A percentile compares a stretch with the other conserved stretches of the same genome.
These are phyloP conservation scores for Etheostoma nigrum DNA, from an alignment of 2,797 vertebrate species.

Conservation along the genomic window DNA sequence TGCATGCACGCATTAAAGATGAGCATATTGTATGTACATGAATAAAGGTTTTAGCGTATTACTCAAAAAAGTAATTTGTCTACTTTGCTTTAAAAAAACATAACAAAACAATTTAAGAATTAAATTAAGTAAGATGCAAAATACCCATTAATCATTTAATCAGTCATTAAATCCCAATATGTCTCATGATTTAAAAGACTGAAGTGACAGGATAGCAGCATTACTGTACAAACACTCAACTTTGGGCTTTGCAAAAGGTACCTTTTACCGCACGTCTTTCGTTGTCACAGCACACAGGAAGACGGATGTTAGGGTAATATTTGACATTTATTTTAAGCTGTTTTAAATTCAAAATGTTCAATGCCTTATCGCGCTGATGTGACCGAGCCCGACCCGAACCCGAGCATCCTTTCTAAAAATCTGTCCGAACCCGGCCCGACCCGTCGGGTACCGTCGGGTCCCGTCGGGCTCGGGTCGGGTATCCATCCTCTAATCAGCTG, in stretches of 20 bases:
- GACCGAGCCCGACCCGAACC: too few species aligned
- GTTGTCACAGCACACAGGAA: too few species aligned
- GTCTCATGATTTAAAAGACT: conserved; percentile 16
- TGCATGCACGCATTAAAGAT: background rate
- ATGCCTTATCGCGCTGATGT: too few species aligned
- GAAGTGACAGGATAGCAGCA: conserved; percentile 23
- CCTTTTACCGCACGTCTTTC: too few species aligned
- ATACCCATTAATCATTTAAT: conserved; percentile 22
- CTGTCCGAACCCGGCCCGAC: too few species aligned
- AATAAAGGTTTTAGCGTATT: background rate
- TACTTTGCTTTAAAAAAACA: background rate
- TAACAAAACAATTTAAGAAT: background rate
- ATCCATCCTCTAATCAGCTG: too few species aligned
- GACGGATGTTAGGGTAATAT: too few species aligned
- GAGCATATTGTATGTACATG: background rate
- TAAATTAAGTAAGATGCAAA: background rate
- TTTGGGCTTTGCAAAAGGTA: background rate
- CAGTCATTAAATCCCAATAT: conserved; percentile 11
- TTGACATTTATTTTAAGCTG: too few species aligned
- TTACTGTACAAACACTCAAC: background rate
- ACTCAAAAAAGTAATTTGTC: background rate
- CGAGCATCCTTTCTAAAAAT: too few species aligned
- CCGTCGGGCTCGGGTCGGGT: too few species aligned
- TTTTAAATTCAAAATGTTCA: too few species aligned
- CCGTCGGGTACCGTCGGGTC: too few species aligned